Conservation (phyloP, 2,113 vertebrate genomes). For the Pteropus alecto region DNA sequence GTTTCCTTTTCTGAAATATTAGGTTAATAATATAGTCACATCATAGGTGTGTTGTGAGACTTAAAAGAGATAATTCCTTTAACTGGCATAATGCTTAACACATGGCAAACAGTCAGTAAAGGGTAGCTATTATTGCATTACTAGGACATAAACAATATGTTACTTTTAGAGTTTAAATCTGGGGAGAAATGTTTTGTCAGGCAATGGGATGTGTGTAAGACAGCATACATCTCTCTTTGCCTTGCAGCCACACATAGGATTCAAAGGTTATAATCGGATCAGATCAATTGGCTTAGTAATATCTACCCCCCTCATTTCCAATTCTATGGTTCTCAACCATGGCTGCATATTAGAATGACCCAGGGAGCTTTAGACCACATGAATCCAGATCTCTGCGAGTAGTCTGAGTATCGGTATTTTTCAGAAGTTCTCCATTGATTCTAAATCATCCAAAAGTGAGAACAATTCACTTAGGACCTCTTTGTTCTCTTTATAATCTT, state of each 20-base stretch:
- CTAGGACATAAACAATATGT: background rate
- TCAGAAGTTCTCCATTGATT: background rate
- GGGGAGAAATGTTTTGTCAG: background rate
- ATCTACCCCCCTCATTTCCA: background rate
- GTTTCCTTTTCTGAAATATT: background rate
- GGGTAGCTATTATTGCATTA: background rate
- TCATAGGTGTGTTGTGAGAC: background rate
- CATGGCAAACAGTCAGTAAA: background rate
- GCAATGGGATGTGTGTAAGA: background rate
- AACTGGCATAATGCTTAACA: background rate
- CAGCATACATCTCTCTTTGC: background rate
- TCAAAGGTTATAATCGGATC: background rate
- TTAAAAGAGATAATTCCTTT: background rate
- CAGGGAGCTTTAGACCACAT: background rate
- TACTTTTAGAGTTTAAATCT: background rate
- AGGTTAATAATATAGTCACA: background rate
- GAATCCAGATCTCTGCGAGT: background rate
- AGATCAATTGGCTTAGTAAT: background rate
- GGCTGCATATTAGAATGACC: background rate
- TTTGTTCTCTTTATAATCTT: background rate
- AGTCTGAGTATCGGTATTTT: background rate
- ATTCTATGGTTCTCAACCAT: background rate
- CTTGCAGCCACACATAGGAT: background rate
- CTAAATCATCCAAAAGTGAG: background rate
- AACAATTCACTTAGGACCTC: background rate